Evolutionary conservation across 2,113 vertebrate genomes (phyloP), one percentile per base, ranked within the genome.

Genomic region (Neogobius melanostomus): DNA sequence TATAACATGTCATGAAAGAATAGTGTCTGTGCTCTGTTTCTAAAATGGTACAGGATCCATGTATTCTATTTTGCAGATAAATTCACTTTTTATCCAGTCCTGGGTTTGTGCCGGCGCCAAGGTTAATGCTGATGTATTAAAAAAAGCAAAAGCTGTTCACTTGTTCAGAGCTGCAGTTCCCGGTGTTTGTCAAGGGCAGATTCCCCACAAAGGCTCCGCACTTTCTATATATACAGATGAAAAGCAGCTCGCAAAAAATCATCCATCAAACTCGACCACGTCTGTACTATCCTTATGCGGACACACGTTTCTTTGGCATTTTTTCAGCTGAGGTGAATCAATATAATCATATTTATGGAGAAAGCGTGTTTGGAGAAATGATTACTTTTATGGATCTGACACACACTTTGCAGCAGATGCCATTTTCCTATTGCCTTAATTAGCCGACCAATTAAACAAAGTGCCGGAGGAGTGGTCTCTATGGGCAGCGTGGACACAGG

Each of bases 371-470:
- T 68, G 82, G 68, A 82, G 72, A 75, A 75, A 78, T 85, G 74
- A 86, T 86, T 83, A 77, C 77, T 77, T 87, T 85, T 76, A 87
- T 86, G 64, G 80, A 87, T 84, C 73, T 21, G n/a, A 54, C 74
- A 64, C 44, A 67, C 76, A 65, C 68, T 66, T 71, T 36, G 69
- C 52, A 56, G 56, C 67, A 68, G 66, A 79, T 73, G 11, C 65
- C 62, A 69, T 65, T 77, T 81, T 85, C 76, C 72, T 76, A 84
- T 81, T 82, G 54, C 46, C 72, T 82, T 78, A 90, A 91, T 91
- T 89, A 88, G 80, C 71, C 45, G 54, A 68, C 67, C 84, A 88
- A 89, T 92, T 87, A 80, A 64, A 75, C 82, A 71, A 79, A 88
- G 88, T 66, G 71, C 67, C 77, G 0, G 44, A 82, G 86, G 66